Evolutionary conservation across 2,888 invertebrate species (phyloP).

Genomic region (Trichogramma evanescens): DNA sequence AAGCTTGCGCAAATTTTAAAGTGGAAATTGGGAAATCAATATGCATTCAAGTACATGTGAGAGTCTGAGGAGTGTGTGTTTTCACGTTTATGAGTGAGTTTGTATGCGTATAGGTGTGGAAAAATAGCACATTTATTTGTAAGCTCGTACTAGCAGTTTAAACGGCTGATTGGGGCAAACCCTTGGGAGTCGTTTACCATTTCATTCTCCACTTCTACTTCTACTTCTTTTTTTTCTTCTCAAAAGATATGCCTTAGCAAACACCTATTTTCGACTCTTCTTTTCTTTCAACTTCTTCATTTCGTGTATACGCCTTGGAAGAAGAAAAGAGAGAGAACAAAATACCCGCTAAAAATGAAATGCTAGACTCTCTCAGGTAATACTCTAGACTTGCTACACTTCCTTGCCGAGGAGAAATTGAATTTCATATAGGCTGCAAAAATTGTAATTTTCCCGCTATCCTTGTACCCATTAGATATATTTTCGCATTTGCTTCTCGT

Average conservation of each 20-base stretch:
- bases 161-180: conserved; percentile 40
- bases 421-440: conserved; percentile 28
- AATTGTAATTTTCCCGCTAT: conserved; percentile 28
- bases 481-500: not conserved
- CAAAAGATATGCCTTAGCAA: conserved; percentile 4
- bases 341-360: conserved; percentile 21
- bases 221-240: conserved; percentile 32
- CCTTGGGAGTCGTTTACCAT: conserved; percentile 37
- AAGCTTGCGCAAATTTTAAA: too few relatives aligned
- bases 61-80: not conserved
- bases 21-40: too few relatives aligned
- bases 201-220: conserved; percentile 21
- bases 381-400: not conserved
- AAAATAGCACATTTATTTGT: conserved; percentile 27
- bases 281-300: conserved; percentile 5
- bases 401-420: conserved; percentile 26
- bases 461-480: not conserved
- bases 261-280: not conserved
- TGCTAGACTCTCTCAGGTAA: conserved; percentile 6
- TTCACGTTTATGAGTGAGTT: conserved; percentile 1
- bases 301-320: conserved; percentile 1
- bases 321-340: not conserved
- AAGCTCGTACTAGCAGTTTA: conserved; percentile 27
- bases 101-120: conserved; percentile 6
- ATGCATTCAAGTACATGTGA: too few relatives aligned